Conservation (phyloP, 2,797 vertebrate species). For the Melanotaenia parkinsoni region DNA sequence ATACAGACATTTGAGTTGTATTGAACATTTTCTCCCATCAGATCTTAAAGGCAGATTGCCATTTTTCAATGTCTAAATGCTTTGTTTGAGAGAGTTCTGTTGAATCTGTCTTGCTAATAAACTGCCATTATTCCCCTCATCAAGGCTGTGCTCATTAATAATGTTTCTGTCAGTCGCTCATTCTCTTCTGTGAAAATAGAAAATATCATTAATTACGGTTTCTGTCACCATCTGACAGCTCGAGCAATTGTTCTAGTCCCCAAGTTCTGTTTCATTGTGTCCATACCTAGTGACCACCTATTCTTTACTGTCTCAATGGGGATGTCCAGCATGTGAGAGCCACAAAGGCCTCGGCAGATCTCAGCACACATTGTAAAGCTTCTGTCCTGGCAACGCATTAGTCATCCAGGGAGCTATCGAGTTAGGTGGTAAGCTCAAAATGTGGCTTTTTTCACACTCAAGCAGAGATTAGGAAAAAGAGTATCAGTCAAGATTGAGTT, state of each 20-base stretch:
- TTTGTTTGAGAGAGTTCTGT: conserved; percentile 87
- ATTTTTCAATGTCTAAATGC: conserved; percentile 90
- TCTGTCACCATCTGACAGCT: conserved; percentile 90
- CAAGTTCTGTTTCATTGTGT: conserved; percentile 86
- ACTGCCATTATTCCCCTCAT: conserved; percentile 91
- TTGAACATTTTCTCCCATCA: conserved; percentile 83
- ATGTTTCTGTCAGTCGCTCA: conserved; percentile 91
- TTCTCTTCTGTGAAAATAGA: conserved; percentile 88
- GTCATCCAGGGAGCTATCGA: conserved; percentile 76
- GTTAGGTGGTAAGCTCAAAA: conserved; percentile 64
- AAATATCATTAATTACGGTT: conserved; percentile 97
- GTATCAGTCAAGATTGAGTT: conserved; percentile 49
- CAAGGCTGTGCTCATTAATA: conserved; percentile 95
- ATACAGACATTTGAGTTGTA: conserved; percentile 86
- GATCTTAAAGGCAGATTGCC: conserved; percentile 87
- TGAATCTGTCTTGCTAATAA: conserved; percentile 87
- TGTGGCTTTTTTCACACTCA: conserved; percentile 64
- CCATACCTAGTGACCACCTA: conserved; percentile 91
- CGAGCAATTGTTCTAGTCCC: conserved; percentile 84
- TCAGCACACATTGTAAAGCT: conserved; percentile 83
- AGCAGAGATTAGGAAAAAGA: conserved; percentile 56
- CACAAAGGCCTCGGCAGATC: conserved; percentile 83
- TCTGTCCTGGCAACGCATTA: conserved; percentile 86
- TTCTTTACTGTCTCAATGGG: conserved; percentile 89
- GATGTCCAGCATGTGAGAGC: conserved; percentile 82